These are phyloP conservation scores for Pachypanchax playfairii DNA, from an alignment of 2,113 vertebrate species.

Conservation along the genomic window DNA sequence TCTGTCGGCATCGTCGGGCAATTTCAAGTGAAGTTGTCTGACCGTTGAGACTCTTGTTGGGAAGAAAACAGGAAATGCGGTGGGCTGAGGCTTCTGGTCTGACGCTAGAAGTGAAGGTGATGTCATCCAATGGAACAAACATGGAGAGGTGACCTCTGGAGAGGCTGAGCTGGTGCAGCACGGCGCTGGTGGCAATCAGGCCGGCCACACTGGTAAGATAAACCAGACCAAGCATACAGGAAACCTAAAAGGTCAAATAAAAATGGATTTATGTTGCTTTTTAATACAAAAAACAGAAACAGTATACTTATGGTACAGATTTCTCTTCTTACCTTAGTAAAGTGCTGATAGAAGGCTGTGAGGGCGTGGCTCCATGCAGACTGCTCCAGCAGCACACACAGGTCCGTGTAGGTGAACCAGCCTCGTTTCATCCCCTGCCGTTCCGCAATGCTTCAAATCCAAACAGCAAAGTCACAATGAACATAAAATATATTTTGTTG, in stretches of 20 bases:
- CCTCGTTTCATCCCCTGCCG: slow-evolving; percentile 90
- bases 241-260: slow-evolving; percentile 79
- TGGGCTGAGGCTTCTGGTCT: slow-evolving; percentile 12
- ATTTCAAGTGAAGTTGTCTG: neutral
- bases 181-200: slow-evolving; percentile 82
- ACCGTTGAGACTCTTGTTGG: slow-evolving; percentile 54
- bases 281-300: too few relatives aligned
- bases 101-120: slow-evolving; percentile 15
- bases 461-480: neutral
- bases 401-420: slow-evolving; percentile 97
- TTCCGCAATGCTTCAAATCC: slow-evolving; percentile 84
- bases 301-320: neutral
- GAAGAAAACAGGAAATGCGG: slow-evolving; percentile 39
- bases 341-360: slow-evolving; percentile 86
- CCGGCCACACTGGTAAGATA: slow-evolving; percentile 91
- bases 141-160: slow-evolving; percentile 38
- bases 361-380: slow-evolving; percentile 86
- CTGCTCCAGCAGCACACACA: slow-evolving; percentile 94
- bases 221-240: slow-evolving; percentile 88
- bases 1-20: neutral
- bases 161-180: slow-evolving; percentile 83
- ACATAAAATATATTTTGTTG: too few relatives aligned
- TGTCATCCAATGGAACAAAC: slow-evolving; percentile 6
- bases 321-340: slow-evolving; percentile 85
- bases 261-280: too few relatives aligned